Conservation (phyloP, 2,113 vertebrate genomes). For the Pelvicachromis taeniatus region DNA sequence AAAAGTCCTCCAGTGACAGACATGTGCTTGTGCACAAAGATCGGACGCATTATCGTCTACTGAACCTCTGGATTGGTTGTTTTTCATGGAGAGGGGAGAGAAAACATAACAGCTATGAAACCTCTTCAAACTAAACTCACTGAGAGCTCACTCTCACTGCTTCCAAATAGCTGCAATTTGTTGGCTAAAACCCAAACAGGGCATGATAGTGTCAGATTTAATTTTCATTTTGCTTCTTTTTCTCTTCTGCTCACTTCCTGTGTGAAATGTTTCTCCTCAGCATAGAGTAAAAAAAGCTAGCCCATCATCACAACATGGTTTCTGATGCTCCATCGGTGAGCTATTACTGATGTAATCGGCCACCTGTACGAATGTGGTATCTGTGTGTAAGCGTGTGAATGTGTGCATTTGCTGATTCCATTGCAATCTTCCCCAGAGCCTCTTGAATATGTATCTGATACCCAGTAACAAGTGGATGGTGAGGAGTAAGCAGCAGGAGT, state of each 20-base stretch:
- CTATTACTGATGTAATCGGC: conserved; percentile 42
- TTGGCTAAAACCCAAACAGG: neutral
- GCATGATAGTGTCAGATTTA: neutral
- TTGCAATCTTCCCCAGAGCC: conserved; percentile 2
- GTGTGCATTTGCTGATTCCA: conserved; percentile 2
- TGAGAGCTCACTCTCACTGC: neutral
- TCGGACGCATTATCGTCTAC: neutral
- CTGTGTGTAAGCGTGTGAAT: neutral
- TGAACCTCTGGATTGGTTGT: neutral
- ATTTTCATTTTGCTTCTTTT: neutral
- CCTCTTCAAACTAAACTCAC: neutral
- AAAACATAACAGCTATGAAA: conserved; percentile 12
- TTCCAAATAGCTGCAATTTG: neutral
- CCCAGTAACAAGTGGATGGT: conserved; percentile 25
- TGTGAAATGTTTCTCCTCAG: neutral
- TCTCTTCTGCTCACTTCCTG: neutral
- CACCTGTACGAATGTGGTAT: conserved; percentile 42
- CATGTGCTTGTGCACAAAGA: neutral
- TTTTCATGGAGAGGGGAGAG: neutral
- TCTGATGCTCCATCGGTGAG: conserved; percentile 26
- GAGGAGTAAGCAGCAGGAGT: neutral
- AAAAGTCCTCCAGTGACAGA: conserved; percentile 7
- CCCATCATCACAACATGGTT: neutral
- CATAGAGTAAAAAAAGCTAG: neutral
- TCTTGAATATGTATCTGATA: conserved; percentile 11